These are phyloP conservation scores for Pollimyrus isidori DNA, from an alignment of 2,113 vertebrate species.

Conservation along the genomic window DNA sequence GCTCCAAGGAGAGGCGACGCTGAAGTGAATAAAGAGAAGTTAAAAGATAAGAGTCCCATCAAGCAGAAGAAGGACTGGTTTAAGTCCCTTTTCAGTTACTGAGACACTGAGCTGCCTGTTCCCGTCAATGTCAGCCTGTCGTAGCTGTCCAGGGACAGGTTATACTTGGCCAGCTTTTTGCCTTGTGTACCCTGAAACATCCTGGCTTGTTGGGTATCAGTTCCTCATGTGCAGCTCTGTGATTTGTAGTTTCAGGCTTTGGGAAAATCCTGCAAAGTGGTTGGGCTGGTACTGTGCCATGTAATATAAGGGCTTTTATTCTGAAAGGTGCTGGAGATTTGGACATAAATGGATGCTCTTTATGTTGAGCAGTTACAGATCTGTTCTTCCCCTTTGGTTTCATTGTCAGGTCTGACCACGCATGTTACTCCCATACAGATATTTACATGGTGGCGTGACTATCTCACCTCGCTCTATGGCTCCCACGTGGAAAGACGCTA, in stretches of 20 bases:
- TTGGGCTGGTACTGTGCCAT: not conserved
- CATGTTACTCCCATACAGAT: not conserved
- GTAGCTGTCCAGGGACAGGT: not conserved
- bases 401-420: not conserved
- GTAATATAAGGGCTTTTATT: not conserved
- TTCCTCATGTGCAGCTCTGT: not conserved
- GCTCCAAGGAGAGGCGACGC: not conserved
- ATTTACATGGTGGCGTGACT: not conserved
- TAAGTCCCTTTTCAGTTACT: not conserved
- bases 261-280: not conserved
- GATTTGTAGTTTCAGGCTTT: not conserved
- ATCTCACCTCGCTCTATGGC: not conserved
- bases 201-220: not conserved
- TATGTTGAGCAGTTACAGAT: not conserved
- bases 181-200: not conserved
- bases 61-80: not conserved
- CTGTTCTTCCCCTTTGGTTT: not conserved
- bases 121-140: not conserved
- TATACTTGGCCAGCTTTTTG: not conserved
- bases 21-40: not conserved
- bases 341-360: not conserved
- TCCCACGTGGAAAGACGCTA: not conserved
- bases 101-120: not conserved
- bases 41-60: not conserved
- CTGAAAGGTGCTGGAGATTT: not conserved